phyloP scores from a whole-genome alignment of 2,888 invertebrate species.

The Lepidocyrtinus sp. region DNA sequence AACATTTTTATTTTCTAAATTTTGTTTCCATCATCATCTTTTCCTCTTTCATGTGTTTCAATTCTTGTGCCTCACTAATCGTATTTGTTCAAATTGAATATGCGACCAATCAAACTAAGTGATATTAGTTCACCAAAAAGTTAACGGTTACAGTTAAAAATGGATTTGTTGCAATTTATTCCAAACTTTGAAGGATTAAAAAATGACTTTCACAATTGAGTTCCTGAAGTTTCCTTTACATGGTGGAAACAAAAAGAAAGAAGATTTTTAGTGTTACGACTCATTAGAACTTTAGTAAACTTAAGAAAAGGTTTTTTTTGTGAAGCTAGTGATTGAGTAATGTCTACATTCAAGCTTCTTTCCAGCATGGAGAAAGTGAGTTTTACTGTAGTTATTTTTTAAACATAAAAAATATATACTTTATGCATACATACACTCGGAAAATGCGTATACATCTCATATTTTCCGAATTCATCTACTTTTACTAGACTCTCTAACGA shows the following conservation, averaged over 20 bases:
- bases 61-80: neutral
- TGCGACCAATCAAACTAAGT: neutral
- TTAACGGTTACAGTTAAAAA: neutral
- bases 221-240: neutral
- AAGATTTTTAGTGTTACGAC: neutral
- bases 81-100: neutral
- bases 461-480: no score
- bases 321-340: neutral
- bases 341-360: conserved; percentile 19
- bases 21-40: no score
- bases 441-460: no score
- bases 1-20: neutral
- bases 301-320: neutral
- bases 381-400: no score
- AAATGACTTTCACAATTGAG: neutral
- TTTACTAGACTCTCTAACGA: no score
- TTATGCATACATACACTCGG: no score
- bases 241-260: neutral
- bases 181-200: neutral
- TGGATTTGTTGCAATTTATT: no score
- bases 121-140: neutral
- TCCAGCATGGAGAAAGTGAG: conserved; percentile 52
- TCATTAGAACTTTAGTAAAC: neutral
- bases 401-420: no score
- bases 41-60: neutral